Conservation (phyloP, 2,113 vertebrate species). For the Oreochromis niloticus region DNA sequence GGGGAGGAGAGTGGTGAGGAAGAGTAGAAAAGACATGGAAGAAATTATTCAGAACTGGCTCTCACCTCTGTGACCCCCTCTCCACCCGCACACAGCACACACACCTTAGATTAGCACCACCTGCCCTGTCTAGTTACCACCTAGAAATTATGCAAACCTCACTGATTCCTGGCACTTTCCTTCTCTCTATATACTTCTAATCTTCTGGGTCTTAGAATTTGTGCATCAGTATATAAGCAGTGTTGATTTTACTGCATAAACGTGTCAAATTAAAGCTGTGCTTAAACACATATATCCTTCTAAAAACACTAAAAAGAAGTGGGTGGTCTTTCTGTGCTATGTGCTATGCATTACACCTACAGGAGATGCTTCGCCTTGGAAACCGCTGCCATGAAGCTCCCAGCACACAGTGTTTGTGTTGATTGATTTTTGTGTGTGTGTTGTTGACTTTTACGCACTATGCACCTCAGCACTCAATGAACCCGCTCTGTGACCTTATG, state of each 20-base stretch:
- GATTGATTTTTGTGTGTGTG: not conserved
- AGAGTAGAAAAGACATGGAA: slow-evolving; percentile 9
- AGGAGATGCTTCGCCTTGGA: not conserved
- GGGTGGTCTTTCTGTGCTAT: not conserved
- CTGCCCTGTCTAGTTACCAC: not conserved
- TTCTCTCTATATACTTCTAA: not conserved
- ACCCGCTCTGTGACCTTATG: not conserved
- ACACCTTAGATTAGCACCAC: slow-evolving; percentile 3
- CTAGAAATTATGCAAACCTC: not conserved
- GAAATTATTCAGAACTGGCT: not conserved
- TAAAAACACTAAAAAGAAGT: not conserved
- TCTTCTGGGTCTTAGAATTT: not conserved
- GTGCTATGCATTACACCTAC: not conserved
- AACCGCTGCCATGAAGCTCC: not conserved
- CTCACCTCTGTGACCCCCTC: not conserved
- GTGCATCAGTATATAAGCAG: not conserved
- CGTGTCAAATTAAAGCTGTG: not conserved
- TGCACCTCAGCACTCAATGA: not conserved
- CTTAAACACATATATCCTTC: not conserved
- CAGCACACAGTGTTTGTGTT: not conserved
- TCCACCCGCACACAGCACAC: not conserved
- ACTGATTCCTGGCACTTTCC: not conserved
- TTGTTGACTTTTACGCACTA: not conserved
- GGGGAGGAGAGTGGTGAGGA: not conserved
- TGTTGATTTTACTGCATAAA: not conserved